Conservation (phyloP, 2,113 vertebrate species). For the Dermatemys mawii region DNA sequence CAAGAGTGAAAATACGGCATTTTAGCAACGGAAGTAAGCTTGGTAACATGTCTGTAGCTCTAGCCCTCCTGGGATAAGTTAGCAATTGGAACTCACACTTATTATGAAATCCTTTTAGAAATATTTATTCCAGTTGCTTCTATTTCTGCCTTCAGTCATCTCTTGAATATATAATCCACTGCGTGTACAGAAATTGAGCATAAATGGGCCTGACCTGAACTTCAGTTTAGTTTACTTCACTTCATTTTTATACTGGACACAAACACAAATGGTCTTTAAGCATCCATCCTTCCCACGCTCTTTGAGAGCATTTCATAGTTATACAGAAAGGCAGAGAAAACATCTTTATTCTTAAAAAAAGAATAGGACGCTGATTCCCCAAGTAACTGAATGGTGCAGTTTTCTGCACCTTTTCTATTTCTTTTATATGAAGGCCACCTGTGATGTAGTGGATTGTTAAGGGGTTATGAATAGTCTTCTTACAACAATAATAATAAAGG, state of each 20-base stretch:
- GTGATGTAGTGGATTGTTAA: slow-evolving; percentile 10
- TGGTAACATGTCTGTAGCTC: not conserved
- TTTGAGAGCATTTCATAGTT: not conserved
- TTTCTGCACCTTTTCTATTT: not conserved
- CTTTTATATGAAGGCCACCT: not conserved
- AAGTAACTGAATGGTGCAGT: not conserved
- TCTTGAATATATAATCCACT: not conserved
- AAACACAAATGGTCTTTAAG: not conserved
- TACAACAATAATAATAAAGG: not conserved
- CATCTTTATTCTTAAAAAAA: slow-evolving; percentile 6
- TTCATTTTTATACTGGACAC: not conserved
- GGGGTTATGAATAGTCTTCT: slow-evolving; percentile 19
- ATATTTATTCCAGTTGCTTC: not conserved
- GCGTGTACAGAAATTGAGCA: not conserved
- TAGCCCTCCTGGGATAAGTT: not conserved
- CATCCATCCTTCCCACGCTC: not conserved
- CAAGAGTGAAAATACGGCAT: not conserved
- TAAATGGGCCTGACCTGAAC: not conserved
- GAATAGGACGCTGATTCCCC: not conserved
- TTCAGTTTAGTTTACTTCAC: not conserved
- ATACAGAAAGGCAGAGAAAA: slow-evolving; percentile 1
- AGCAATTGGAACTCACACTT: not conserved
- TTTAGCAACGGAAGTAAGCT: not conserved
- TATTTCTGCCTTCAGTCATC: not conserved
- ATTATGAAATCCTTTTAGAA: not conserved